Evolutionary conservation across 2,797 vertebrate species (phyloP).

Genomic region (Synanceia verrucosa): DNA sequence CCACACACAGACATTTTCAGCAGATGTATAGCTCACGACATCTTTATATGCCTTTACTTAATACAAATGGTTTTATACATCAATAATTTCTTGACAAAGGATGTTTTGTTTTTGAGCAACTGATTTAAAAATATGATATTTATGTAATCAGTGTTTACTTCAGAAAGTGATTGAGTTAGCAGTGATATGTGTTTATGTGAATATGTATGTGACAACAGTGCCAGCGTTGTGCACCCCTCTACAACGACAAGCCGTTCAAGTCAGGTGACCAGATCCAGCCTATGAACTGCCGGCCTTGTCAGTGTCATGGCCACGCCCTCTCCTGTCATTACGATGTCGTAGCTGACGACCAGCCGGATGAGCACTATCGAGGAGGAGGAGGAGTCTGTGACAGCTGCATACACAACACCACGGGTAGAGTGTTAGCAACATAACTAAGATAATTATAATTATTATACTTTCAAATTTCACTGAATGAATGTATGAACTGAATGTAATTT

Average conservation of each 20-base stretch:
- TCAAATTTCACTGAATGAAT: too few relatives aligned
- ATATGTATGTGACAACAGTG: constrained; percentile 78
- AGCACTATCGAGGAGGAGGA: constrained; percentile 87
- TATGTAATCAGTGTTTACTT: neutral
- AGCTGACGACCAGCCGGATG: constrained; percentile 84
- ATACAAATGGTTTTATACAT: neutral
- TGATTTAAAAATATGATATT: neutral
- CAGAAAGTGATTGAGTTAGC: neutral
- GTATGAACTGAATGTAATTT: neutral
- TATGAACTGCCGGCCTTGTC: constrained; percentile 89
- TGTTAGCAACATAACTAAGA: neutral
- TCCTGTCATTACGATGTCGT: constrained; percentile 88
- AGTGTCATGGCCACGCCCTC: constrained; percentile 85
- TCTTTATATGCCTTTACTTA: neutral
- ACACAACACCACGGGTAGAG: constrained; percentile 89
- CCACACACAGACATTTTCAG: neutral
- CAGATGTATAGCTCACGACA: neutral
- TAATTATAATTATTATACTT: too few relatives aligned
- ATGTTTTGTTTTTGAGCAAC: neutral
- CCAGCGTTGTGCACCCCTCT: constrained; percentile 86
- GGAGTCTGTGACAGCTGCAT: constrained; percentile 90
- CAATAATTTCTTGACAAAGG: neutral
- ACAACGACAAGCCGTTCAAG: constrained; percentile 92
- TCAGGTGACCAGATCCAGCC: constrained; percentile 86
- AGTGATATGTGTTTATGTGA: neutral